Evolutionary conservation across 2,888 invertebrate genomes (phyloP).

Genomic region (Sinohyriopsis cumingii): DNA sequence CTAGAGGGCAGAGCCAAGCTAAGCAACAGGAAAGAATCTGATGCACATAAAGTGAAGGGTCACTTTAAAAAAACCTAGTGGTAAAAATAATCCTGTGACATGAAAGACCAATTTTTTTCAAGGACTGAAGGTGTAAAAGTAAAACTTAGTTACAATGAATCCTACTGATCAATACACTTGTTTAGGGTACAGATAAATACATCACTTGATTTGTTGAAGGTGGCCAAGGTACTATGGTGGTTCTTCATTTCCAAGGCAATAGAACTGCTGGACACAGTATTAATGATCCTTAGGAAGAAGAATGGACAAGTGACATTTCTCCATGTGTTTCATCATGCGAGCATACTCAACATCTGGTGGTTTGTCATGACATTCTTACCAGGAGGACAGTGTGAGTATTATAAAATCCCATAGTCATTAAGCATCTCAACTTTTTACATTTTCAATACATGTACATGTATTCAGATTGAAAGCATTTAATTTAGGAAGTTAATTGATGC

Average conservation of each 20-base stretch:
- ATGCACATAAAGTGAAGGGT: too few relatives aligned
- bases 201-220: conserved; percentile 42
- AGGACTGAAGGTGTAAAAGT: too few relatives aligned
- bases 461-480: too few relatives aligned
- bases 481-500: too few relatives aligned
- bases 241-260: conserved; percentile 71
- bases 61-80: too few relatives aligned
- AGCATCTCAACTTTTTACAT: too few relatives aligned
- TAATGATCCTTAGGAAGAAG: conserved; percentile 94
- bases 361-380: conserved; percentile 80
- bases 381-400: conserved; percentile 80
- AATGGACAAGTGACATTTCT: conserved; percentile 91
- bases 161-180: neutral
- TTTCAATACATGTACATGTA: too few relatives aligned
- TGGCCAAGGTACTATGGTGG: conserved; percentile 69
- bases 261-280: conserved; percentile 74
- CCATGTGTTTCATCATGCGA: conserved; percentile 94
- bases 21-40: too few relatives aligned
- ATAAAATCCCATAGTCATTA: neutral
- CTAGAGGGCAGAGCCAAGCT: too few relatives aligned
- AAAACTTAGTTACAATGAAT: too few relatives aligned
- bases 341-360: conserved; percentile 97
- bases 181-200: neutral
- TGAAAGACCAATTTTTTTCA: too few relatives aligned
- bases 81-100: too few relatives aligned